A percentile compares a stretch with the other conserved stretches of the same genome.
Evolutionary conservation across 2,888 invertebrate genomes (phyloP).

Genomic region (Drosophila vallismaia): DNA sequence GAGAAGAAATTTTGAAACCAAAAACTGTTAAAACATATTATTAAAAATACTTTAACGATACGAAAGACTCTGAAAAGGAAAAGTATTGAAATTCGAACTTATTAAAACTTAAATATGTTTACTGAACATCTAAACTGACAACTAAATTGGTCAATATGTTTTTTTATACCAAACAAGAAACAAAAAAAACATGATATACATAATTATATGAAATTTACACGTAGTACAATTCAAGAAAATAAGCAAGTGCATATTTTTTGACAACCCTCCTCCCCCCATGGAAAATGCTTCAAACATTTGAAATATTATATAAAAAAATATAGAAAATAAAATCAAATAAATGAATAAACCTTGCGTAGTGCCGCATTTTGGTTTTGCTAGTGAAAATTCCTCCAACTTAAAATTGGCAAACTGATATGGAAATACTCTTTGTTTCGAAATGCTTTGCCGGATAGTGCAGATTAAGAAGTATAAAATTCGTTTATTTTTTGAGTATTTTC

Average conservation of each 20-base stretch:
- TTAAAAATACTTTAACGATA: constrained; percentile 67
- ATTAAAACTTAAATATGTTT: constrained; percentile 70
- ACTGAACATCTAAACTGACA: constrained; percentile 49
- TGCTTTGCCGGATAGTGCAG: not conserved
- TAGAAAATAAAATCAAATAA: constrained; percentile 22
- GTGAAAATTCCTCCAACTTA: constrained; percentile 19
- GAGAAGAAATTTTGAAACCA: constrained; percentile 14
- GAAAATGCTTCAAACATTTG: constrained; percentile 48
- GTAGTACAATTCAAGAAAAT: constrained; percentile 73
- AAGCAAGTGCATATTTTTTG: constrained; percentile 63
- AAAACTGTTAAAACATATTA: constrained; percentile 45
- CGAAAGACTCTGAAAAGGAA: constrained; percentile 69
- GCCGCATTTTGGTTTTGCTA: constrained; percentile 53
- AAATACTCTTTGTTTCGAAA: constrained; percentile 33
- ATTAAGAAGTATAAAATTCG: constrained; percentile 41
- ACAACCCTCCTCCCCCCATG: constrained; percentile 25
- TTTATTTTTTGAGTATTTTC: constrained; percentile 82
- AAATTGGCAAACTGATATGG: constrained; percentile 20
- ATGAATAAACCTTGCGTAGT: constrained; percentile 57
- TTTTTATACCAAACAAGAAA: constrained; percentile 63
- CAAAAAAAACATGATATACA: constrained; percentile 39
- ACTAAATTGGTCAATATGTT: constrained; percentile 68
- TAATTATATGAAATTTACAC: constrained; percentile 69
- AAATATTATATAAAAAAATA: constrained; percentile 34
- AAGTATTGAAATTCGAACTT: constrained; percentile 77